A percentile compares a stretch with the other conserved stretches of the same genome.
Conservation (phyloP, 2,113 vertebrate species). For the Ariopsis seemanni region DNA sequence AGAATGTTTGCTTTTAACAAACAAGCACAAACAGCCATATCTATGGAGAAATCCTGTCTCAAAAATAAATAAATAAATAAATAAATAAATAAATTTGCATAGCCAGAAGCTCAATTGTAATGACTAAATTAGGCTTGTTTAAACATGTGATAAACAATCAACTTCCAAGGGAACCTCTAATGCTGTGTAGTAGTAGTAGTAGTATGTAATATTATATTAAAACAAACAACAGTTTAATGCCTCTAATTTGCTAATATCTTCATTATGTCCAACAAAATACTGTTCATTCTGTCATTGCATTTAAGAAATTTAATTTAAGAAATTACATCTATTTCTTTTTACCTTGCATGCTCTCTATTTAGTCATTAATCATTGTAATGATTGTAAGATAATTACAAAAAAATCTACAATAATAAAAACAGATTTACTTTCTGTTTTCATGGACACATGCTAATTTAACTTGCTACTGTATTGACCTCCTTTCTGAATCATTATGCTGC, state of each 20-base stretch:
- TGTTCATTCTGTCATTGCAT: neutral
- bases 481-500: neutral
- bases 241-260: neutral
- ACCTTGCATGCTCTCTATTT: neutral
- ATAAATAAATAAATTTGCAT: neutral
- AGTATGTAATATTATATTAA: neutral
- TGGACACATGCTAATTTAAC: neutral
- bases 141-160: neutral
- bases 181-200: neutral
- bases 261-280: neutral
- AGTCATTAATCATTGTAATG: neutral
- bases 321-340: neutral
- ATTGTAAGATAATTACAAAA: neutral
- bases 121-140: neutral
- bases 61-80: neutral
- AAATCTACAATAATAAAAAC: neutral
- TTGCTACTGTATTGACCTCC: neutral
- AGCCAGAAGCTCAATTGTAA: neutral
- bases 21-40: neutral
- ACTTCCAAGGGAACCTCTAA: neutral
- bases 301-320: no score
- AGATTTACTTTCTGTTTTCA: neutral
- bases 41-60: neutral
- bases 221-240: neutral
- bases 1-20: constrained; percentile 4